These are phyloP conservation scores for Xerus inauris DNA, from an alignment of 2,113 vertebrate genomes.

Conservation along the genomic window DNA sequence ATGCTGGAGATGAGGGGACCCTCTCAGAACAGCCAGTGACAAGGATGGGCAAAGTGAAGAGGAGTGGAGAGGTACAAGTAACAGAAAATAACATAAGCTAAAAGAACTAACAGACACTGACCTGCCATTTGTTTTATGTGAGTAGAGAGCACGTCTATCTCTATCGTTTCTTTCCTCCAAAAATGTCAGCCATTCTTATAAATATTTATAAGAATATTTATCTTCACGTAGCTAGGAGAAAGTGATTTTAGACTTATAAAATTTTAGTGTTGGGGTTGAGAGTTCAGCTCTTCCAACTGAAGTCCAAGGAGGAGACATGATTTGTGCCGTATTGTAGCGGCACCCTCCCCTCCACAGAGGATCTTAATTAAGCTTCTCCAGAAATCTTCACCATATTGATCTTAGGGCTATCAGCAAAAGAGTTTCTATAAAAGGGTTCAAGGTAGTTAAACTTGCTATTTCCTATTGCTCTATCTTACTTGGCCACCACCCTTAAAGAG, in stretches of 20 bases:
- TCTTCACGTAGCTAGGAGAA: background rate
- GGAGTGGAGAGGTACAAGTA: background rate
- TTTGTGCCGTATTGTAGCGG: too few species aligned
- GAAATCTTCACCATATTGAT: too few species aligned
- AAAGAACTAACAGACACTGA: background rate
- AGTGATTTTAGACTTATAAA: conserved; percentile 46
- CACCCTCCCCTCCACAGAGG: too few species aligned
- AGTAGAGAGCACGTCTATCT: background rate
- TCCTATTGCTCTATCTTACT: too few species aligned
- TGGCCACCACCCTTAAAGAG: too few species aligned
- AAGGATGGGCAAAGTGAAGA: background rate
- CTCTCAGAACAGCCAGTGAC: background rate
- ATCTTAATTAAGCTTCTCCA: too few species aligned
- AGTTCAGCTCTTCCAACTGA: background rate
- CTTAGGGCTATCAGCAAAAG: too few species aligned
- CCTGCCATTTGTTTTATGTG: background rate
- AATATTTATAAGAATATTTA: conserved; percentile 63
- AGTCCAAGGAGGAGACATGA: background rate
- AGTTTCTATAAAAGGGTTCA: too few species aligned
- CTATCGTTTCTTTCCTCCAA: background rate
- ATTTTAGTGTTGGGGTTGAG: conserved; percentile 15
- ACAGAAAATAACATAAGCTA: background rate
- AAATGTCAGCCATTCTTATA: conserved; percentile 13
- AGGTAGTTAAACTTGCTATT: too few species aligned
- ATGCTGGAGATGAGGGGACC: background rate